Percentiles rank a stretch among this genome's conserved stretches.
phyloP scores from a whole-genome alignment of 2,113 vertebrate species.

The Lota lota region DNA sequence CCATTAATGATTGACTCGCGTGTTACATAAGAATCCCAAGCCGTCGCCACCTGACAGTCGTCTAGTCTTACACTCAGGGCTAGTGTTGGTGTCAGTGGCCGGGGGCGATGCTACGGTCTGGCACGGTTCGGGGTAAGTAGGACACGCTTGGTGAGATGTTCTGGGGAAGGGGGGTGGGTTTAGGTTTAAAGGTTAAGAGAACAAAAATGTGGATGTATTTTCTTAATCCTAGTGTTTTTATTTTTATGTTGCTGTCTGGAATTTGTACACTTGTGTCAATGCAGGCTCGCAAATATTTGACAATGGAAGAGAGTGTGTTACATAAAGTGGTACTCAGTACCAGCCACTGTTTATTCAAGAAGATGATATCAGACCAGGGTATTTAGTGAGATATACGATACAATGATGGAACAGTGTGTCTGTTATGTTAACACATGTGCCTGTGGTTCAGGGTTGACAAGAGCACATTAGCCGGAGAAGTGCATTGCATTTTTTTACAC shows the following conservation, averaged over 20 bases:
- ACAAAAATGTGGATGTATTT: no score
- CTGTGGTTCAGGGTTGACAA: no score
- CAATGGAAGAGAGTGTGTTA: conserved; percentile 5
- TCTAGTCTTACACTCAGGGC: conserved; percentile 43
- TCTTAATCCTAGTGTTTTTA: no score
- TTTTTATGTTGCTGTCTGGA: no score
- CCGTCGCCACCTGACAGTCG: conserved; percentile 13
- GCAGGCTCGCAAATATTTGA: no score
- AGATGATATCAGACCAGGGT: not conserved
- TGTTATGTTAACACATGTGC: no score
- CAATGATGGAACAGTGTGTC: no score
- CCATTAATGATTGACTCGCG: conserved; percentile 62
- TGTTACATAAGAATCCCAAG: conserved; percentile 38
- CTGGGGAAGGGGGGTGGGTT: conserved; percentile 5
- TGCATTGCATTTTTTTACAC: no score
- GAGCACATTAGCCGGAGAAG: no score
- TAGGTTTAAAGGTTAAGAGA: no score
- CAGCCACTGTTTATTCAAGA: not conserved
- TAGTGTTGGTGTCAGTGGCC: not conserved
- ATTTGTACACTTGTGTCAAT: no score
- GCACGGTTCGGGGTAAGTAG: conserved; percentile 20
- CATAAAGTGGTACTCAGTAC: conserved; percentile 13
- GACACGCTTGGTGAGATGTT: conserved; percentile 25
- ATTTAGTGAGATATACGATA: no score
- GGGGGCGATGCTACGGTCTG: not conserved